Percentiles rank a stretch among this genome's conserved stretches.
Conservation (phyloP, 2,888 invertebrate species). For the Papilio elwesi region DNA sequence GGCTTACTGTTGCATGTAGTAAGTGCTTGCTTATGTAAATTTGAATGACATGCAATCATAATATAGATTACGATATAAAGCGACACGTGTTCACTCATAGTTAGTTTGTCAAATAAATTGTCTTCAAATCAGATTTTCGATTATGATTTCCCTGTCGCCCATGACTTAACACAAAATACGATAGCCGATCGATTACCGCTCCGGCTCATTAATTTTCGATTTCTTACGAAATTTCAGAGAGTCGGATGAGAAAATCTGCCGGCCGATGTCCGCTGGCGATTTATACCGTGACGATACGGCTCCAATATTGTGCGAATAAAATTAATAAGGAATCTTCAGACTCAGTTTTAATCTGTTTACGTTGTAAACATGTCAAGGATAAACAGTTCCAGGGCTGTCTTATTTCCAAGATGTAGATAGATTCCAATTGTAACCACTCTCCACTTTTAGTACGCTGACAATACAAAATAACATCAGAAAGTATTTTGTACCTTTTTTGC, state of each 20-base stretch:
- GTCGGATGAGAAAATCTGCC: conserved; percentile 37
- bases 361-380: conserved; percentile 13
- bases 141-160: not conserved
- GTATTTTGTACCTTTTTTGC: too few species aligned
- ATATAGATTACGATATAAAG: too few species aligned
- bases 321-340: conserved; percentile 36
- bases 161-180: too few species aligned
- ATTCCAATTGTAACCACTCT: too few species aligned
- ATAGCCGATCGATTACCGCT: not conserved
- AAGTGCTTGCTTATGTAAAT: not conserved
- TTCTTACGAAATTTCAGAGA: conserved; percentile 15
- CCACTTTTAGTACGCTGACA: too few species aligned
- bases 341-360: not conserved
- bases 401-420: too few species aligned
- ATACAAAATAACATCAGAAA: too few species aligned
- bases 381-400: not conserved
- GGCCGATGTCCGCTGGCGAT: not conserved
- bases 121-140: not conserved
- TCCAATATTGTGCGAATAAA: conserved; percentile 33
- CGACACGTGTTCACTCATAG: too few species aligned
- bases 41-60: too few species aligned
- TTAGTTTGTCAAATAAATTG: not conserved
- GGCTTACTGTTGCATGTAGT: conserved; percentile 1
- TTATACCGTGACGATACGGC: conserved; percentile 3
- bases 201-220: conserved; percentile 4